Percentiles rank a stretch among this genome's conserved stretches.
phyloP scores from a whole-genome alignment of 1,140 invertebrate species.

The Penaeus chinensis region DNA sequence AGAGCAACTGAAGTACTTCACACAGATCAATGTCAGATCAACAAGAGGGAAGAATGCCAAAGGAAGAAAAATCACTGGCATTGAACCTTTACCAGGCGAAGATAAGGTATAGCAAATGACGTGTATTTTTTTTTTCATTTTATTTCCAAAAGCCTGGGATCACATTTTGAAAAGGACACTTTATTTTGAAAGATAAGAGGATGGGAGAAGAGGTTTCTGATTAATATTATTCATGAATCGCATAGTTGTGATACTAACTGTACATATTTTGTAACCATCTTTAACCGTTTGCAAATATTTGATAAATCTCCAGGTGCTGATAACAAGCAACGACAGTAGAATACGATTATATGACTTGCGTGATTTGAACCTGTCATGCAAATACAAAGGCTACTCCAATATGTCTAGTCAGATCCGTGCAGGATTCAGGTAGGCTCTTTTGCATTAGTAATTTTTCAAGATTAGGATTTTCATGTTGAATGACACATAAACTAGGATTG shows the following conservation, averaged over 20 bases:
- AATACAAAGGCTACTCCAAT: constrained; percentile 95
- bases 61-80: constrained; percentile 95
- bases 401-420: constrained; percentile 97
- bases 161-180: too few species aligned
- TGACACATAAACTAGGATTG: too few species aligned
- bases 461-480: too few species aligned
- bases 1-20: constrained; percentile 98
- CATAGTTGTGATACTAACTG: too few species aligned
- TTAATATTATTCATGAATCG: too few species aligned
- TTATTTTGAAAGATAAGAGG: too few species aligned
- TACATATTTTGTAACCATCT: not conserved
- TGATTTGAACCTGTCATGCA: constrained; percentile 95
- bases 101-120: constrained; percentile 76
- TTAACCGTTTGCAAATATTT: not conserved
- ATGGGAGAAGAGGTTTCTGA: too few species aligned
- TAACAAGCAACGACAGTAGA: constrained; percentile 98
- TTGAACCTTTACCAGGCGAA: constrained; percentile 96
- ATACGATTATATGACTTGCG: constrained; percentile 96
- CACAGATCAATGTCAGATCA: constrained; percentile 95
- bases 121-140: not conserved
- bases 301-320: constrained; percentile 77
- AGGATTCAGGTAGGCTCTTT: constrained; percentile 77
- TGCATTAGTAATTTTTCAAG: constrained; percentile 11
- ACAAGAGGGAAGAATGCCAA: constrained; percentile 93
- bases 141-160: too few species aligned